These are phyloP conservation scores for Apantesis nais DNA, from an alignment of 2,888 invertebrate species.

Conservation along the genomic window DNA sequence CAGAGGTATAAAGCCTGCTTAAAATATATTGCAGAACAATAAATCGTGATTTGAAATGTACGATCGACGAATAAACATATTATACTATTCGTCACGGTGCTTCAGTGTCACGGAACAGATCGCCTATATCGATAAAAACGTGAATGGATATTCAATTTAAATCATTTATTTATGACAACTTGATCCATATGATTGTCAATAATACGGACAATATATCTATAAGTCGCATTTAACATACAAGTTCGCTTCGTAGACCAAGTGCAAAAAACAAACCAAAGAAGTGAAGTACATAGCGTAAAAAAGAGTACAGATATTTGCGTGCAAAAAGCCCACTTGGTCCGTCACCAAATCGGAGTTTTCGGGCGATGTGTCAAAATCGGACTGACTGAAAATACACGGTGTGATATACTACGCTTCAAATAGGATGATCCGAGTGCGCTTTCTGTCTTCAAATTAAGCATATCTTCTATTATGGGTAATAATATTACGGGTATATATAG, in stretches of 20 bases:
- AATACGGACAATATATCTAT: neutral
- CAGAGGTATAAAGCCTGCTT: neutral
- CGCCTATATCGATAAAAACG: slow-evolving; percentile 40
- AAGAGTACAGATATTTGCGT: neutral
- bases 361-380: neutral
- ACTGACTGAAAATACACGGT: neutral
- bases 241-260: neutral
- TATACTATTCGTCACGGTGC: slow-evolving; percentile 64
- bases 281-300: neutral
- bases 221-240: neutral
- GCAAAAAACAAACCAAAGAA: too few species aligned
- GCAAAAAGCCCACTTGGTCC: neutral
- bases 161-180: neutral
- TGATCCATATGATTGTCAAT: neutral
- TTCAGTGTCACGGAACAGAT: slow-evolving; percentile 65
- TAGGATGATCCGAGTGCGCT: neutral
- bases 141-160: slow-evolving; percentile 12
- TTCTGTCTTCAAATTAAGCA: too few species aligned
- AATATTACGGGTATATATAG: too few species aligned
- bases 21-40: slow-evolving; percentile 16
- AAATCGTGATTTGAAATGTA: slow-evolving; percentile 58
- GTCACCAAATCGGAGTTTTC: neutral
- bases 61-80: slow-evolving; percentile 47
- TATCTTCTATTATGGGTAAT: too few species aligned
- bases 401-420: neutral